Base-by-base conservation (phyloP, 2,888 invertebrate genomes). In the Antitype chi region DNA sequence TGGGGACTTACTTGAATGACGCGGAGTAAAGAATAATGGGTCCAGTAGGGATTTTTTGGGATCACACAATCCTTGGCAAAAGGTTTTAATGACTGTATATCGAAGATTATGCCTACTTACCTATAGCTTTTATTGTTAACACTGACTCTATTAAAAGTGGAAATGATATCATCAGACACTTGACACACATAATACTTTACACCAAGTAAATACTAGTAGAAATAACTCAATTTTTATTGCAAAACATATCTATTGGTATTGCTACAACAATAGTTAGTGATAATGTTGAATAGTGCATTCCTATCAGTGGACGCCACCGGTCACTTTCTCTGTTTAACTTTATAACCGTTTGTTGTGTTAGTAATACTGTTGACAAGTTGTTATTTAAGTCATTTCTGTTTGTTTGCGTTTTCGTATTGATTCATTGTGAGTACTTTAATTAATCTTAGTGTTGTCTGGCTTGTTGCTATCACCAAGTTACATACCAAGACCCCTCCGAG, bases 251-350 rank as follows among this genome's bases (percentile, higher is more conserved):
- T 87, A 78, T 81, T 78, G 49, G 60, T 73, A 67, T 59, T 76
- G 66, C 11, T 63, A 64, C 52, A 76, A 79, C 62, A 86, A 70
- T 76, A 28, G 66, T 43, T 17, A 55, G 52, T 71, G 71, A 84
- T 75, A 76, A 64, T 74, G 38, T 52, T 59, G 47, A 81, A 81
- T 88, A 88, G 88, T 87, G 68, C 72, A 77, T 76, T 73, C 66
- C 62, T 80, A 85, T 80, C 87, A 68, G 85, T 73, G 60, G 63
- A 38, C 75, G 74, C 74, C 69, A 76, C 69, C 52, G 78, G 88
- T 57, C 87, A 85, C 81, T 85, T 81, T 88, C 85, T 68, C 69
- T 73, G 85, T 77, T 77, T 55, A 25, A 63, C 15, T 77, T 60
- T n/a, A 47, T 32, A 59, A 49, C 60, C 38, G 25, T 63, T 70